phyloP scores from a whole-genome alignment of 2,888 invertebrate genomes.

The Coronaproctus castanopsis region DNA sequence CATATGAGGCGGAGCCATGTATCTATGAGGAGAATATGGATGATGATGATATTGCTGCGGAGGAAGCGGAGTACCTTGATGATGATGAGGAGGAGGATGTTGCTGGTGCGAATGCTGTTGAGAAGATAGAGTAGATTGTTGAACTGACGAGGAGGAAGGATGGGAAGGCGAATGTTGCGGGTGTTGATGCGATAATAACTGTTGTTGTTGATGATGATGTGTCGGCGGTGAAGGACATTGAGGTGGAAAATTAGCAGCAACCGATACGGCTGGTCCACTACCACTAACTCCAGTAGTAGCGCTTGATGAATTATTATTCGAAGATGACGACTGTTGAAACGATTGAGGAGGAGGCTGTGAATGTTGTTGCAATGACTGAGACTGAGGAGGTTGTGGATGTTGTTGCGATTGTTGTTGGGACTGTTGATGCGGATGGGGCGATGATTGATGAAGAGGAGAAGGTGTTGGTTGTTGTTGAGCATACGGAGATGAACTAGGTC shows the following conservation, averaged over 20 bases:
- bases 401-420: not conserved
- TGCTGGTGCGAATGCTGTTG: constrained; percentile 3
- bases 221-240: not conserved
- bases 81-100: not conserved
- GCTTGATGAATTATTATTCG: too few species aligned
- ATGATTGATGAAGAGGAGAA: constrained; percentile 10
- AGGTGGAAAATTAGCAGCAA: not conserved
- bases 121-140: too few species aligned
- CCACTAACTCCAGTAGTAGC: not conserved
- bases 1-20: not conserved
- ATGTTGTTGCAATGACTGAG: not conserved
- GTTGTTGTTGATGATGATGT: not conserved
- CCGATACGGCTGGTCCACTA: not conserved
- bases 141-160: not conserved
- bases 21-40: not conserved
- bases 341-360: not conserved
- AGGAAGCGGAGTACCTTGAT: not conserved
- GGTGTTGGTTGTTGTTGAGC: constrained; percentile 11
- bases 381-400: not conserved
- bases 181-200: not conserved
- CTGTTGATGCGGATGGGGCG: constrained; percentile 8
- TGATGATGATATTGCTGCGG: not conserved
- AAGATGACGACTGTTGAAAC: not conserved
- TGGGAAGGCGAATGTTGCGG: not conserved
- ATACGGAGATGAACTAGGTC: constrained; percentile 8